Evolutionary conservation across 53 echinoderm and acorn worm genomes (phyloP), one percentile per base, ranked within the genome.

Genomic region (Holothuria leucospilota): DNA sequence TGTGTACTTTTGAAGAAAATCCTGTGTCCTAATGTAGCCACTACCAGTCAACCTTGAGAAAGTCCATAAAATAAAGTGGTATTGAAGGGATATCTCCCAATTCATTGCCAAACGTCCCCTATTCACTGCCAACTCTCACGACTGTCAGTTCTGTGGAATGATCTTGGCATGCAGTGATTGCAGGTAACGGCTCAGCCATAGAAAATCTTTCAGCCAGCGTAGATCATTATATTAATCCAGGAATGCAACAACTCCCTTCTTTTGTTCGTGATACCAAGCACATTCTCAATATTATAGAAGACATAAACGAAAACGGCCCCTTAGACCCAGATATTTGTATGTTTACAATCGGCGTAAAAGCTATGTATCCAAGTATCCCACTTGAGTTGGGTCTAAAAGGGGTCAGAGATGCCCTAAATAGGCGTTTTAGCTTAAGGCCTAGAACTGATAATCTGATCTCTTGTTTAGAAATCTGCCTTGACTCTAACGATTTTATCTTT

Each of bases 391-490:
- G 72, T 5, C 34, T 71, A 2, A 7, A 51, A 52, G 56, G 56
- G 23, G 51, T 78, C 51, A 42, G 51, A 78, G 13, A 78, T 13
- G 56, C 78, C 58, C 78, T 78, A 23, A 53, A 78, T 39, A 71
- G 29, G 10, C 29, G 71, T 9, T 71, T 51, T 4, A 49, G 24
- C 11, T 20, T 41, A 78, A 51, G 6, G 2, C 78, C 51, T 29
- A 52, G 78, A 6, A 52, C 78, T 24, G 25, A 52, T 21, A 78
- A 78, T 29, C 10, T 78, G 23, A 78, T 78, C 12, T 21, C 78
- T 13, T 52, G 78, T 11, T n/a, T 78, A 25, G 78, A 78, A 51
- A 53, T 53, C 8, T 78, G 78, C 27, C 58, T 78, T n/a, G 78
- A 52, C 29, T 78, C 3, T 21, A 78, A 78, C 27, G 51, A 5